Percentiles rank a stretch among this genome's conserved stretches.
Conservation (phyloP, 2,888 invertebrate genomes). For the Andricus quercusramuli region DNA sequence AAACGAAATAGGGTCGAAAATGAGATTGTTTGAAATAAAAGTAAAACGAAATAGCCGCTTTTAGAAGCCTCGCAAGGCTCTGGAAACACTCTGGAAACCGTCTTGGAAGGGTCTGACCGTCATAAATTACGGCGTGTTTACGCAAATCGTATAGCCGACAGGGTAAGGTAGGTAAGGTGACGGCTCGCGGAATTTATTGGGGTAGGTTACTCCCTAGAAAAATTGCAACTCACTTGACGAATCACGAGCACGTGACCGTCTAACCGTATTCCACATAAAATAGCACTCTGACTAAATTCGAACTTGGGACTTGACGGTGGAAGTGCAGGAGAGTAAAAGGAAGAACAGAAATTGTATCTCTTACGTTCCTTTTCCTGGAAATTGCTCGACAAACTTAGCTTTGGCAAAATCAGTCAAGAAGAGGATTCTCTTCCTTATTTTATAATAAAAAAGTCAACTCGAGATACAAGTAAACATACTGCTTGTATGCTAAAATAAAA, state of each 20-base stretch:
- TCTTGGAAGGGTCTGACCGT: slow-evolving; percentile 38
- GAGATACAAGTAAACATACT: too few relatives aligned
- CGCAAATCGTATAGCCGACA: slow-evolving; percentile 65
- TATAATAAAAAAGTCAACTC: too few relatives aligned
- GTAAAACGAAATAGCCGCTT: not conserved
- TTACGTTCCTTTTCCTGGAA: not conserved
- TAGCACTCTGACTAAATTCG: slow-evolving; percentile 28
- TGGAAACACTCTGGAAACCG: slow-evolving; percentile 6
- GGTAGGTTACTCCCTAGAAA: slow-evolving; percentile 39
- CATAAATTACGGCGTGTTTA: slow-evolving; percentile 61
- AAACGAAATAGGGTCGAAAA: not conserved
- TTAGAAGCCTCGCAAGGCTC: not conserved
- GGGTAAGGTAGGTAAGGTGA: slow-evolving; percentile 59
- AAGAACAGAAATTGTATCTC: slow-evolving; percentile 8
- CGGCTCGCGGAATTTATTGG: slow-evolving; percentile 30
- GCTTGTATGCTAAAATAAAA: too few relatives aligned
- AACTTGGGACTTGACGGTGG: slow-evolving; percentile 23
- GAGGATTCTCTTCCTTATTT: not conserved
- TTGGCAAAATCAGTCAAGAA: not conserved
- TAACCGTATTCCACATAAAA: slow-evolving; percentile 27
- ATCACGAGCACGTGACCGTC: slow-evolving; percentile 49
- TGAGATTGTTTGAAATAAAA: slow-evolving; percentile 17
- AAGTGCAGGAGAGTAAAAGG: not conserved
- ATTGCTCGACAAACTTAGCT: not conserved
- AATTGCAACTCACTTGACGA: slow-evolving; percentile 48